Evolutionary conservation across 2,888 invertebrate species (phyloP).

Genomic region (Gasteruption jaculator): DNA sequence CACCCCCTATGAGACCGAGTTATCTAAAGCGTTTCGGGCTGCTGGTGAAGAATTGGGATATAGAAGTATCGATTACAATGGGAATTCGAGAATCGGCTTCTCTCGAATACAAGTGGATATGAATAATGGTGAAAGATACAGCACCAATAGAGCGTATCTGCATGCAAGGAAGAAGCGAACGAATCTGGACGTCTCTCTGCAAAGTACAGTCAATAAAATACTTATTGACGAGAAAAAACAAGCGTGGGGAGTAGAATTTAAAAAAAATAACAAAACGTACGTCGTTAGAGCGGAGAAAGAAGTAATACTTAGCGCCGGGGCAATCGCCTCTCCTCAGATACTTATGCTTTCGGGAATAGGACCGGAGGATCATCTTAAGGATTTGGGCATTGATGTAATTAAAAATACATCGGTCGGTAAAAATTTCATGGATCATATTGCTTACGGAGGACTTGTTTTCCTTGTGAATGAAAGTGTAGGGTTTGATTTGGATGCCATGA

Average conservation of each 20-base stretch:
- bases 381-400: slow-evolving; percentile 56
- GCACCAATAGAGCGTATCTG: slow-evolving; percentile 60
- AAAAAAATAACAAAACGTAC: slow-evolving; percentile 52
- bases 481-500: slow-evolving; percentile 16
- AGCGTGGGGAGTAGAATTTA: slow-evolving; percentile 67
- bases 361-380: slow-evolving; percentile 58
- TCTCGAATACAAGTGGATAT: slow-evolving; percentile 64
- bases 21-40: slow-evolving; percentile 62
- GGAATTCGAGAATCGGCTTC: slow-evolving; percentile 61
- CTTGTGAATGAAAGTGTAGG: slow-evolving; percentile 52
- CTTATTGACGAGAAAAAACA: slow-evolving; percentile 61
- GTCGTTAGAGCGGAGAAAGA: slow-evolving; percentile 63
- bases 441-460: slow-evolving; percentile 60
- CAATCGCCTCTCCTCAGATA: slow-evolving; percentile 71
- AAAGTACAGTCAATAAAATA: slow-evolving; percentile 61
- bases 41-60: slow-evolving; percentile 61
- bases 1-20: slow-evolving; percentile 55
- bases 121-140: slow-evolving; percentile 58
- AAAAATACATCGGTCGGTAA: slow-evolving; percentile 63
- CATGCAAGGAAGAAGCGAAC: slow-evolving; percentile 55
- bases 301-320: slow-evolving; percentile 72
- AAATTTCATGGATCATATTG: slow-evolving; percentile 67
- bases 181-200: slow-evolving; percentile 66
- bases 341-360: slow-evolving; percentile 78
- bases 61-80: slow-evolving; percentile 67